phyloP scores from a whole-genome alignment of 2,888 invertebrate species.

The Drosophila meridiana region DNA sequence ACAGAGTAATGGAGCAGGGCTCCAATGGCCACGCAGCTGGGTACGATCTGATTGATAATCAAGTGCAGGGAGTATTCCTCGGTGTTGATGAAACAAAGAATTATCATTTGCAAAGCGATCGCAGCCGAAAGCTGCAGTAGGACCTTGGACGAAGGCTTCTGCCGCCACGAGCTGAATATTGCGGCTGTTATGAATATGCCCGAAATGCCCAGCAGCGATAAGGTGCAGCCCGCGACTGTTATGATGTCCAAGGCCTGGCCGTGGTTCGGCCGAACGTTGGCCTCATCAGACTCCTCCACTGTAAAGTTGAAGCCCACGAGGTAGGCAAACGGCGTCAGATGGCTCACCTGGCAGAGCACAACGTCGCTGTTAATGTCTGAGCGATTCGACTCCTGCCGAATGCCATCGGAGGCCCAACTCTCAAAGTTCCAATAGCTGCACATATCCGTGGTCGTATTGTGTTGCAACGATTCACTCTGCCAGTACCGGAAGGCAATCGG shows the following conservation, averaged over 20 bases:
- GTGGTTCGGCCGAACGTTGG: slow-evolving; percentile 28
- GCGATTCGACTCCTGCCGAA: slow-evolving; percentile 83
- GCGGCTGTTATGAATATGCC: slow-evolving; percentile 87
- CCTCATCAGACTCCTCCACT: slow-evolving; percentile 37
- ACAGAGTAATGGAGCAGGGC: slow-evolving; percentile 89
- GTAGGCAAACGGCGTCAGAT: slow-evolving; percentile 88
- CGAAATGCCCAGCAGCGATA: slow-evolving; percentile 87
- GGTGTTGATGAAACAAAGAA: slow-evolving; percentile 83
- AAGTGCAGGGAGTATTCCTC: slow-evolving; percentile 78
- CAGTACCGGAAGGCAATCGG: slow-evolving; percentile 84
- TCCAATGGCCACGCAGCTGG: slow-evolving; percentile 87
- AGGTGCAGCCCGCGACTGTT: slow-evolving; percentile 87
- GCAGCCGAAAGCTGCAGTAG: slow-evolving; percentile 88
- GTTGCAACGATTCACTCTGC: background rate
- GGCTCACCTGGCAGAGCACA: slow-evolving; percentile 86
- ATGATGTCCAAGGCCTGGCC: slow-evolving; percentile 86
- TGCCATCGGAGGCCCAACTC: slow-evolving; percentile 87
- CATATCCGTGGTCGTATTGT: slow-evolving; percentile 9
- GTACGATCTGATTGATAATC: slow-evolving; percentile 75
- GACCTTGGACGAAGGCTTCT: slow-evolving; percentile 88
- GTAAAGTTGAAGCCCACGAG: slow-evolving; percentile 81
- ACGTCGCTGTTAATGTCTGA: slow-evolving; percentile 82
- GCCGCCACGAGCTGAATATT: slow-evolving; percentile 87
- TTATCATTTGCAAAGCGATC: slow-evolving; percentile 87
- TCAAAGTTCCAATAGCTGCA: slow-evolving; percentile 88